phyloP scores from a whole-genome alignment of 2,888 invertebrate species.

The Callyntrura guangdongensis region DNA sequence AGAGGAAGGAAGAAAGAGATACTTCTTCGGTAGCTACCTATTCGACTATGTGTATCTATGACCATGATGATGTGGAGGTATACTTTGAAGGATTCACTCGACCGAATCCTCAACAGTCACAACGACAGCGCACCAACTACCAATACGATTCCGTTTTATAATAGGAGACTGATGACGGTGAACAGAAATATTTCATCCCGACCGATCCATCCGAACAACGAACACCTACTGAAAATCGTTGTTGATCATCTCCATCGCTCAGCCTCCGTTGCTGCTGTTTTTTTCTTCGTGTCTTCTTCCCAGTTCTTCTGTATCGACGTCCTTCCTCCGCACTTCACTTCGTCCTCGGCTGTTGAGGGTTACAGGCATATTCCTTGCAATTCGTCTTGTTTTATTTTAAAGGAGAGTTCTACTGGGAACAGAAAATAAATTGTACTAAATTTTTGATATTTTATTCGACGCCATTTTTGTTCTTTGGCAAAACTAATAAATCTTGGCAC shows the following conservation, averaged over 20 bases:
- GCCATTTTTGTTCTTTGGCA: not conserved
- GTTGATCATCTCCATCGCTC: constrained; percentile 19
- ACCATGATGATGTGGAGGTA: not conserved
- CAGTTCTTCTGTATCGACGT: not conserved
- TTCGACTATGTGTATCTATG: too few species aligned
- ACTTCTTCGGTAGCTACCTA: too few species aligned
- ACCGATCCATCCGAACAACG: constrained; percentile 33
- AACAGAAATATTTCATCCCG: not conserved
- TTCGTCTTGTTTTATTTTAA: not conserved
- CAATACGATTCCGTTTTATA: not conserved
- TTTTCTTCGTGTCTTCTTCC: not conserved
- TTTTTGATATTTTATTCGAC: too few species aligned
- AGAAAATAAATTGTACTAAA: not conserved
- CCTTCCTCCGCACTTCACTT: not conserved
- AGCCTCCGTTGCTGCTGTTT: not conserved
- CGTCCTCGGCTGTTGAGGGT: not conserved
- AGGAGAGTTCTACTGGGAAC: not conserved
- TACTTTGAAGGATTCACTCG: not conserved
- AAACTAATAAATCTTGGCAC: too few species aligned
- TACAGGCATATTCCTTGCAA: not conserved
- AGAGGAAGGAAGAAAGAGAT: too few species aligned
- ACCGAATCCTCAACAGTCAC: not conserved
- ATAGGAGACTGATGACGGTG: not conserved
- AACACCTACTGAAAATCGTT: constrained; percentile 41
- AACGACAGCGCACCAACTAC: not conserved